Percentiles rank a stretch among this genome's conserved stretches.
These are phyloP conservation scores for Ophioninae sp. DNA, from an alignment of 2,888 invertebrate species.

Conservation along the genomic window DNA sequence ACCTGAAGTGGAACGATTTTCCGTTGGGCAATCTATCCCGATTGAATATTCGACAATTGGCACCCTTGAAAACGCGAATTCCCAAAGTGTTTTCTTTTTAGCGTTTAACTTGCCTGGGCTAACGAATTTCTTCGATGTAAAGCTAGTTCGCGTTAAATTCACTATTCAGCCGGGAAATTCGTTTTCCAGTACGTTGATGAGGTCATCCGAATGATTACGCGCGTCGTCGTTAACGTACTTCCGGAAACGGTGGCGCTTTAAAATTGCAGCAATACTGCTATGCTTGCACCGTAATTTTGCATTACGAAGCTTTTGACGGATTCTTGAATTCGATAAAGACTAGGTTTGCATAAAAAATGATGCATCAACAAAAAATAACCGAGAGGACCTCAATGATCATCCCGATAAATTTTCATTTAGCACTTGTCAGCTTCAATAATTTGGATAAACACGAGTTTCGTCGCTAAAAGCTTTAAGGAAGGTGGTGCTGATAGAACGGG, in stretches of 20 bases:
- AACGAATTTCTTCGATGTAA: not conserved
- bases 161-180: not conserved
- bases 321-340: not conserved
- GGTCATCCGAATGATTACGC: not conserved
- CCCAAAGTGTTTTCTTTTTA: not conserved
- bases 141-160: not conserved
- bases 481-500: slow-evolving; percentile 36
- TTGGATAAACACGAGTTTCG: slow-evolving; percentile 48
- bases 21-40: not conserved
- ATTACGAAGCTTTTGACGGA: not conserved
- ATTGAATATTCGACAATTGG: slow-evolving; percentile 20
- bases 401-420: slow-evolving; percentile 22
- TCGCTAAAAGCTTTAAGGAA: slow-evolving; percentile 28
- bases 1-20: slow-evolving; percentile 26
- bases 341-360: too few species aligned
- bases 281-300: not conserved
- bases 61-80: slow-evolving; percentile 2
- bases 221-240: not conserved
- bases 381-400: not conserved
- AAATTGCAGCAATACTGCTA: not conserved
- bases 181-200: not conserved
- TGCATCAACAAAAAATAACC: not conserved
- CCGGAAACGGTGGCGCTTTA: not conserved
- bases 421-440: slow-evolving; percentile 52
- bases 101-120: not conserved